Conservation (phyloP, 2,888 invertebrate genomes). For the Drosophila cyrtoloma region DNA sequence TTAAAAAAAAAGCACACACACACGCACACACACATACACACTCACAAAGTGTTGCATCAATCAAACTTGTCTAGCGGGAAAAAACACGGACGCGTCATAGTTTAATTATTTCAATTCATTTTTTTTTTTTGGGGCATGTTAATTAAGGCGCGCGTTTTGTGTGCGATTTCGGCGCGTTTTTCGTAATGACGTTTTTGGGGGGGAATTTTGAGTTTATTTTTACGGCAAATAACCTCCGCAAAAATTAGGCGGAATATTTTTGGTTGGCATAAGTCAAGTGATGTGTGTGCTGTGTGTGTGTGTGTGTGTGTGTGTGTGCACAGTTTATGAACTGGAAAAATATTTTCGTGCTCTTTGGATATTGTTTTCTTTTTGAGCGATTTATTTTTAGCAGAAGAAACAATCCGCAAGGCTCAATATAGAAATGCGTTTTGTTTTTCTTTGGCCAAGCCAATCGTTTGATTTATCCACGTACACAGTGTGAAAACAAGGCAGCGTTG, state of each 20-base stretch:
- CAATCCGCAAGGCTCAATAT: conserved; percentile 54
- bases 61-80: conserved; percentile 45
- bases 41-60: conserved; percentile 7
- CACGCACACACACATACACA: not conserved
- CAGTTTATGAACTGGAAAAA: conserved; percentile 52
- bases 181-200: conserved; percentile 54
- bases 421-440: conserved; percentile 46
- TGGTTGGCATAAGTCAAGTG: conserved; percentile 24
- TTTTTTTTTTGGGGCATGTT: conserved; percentile 12
- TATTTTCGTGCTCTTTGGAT: conserved; percentile 51
- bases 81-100: conserved; percentile 53
- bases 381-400: conserved; percentile 57
- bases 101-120: conserved; percentile 22
- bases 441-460: conserved; percentile 18
- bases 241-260: conserved; percentile 54
- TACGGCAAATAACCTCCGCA: conserved; percentile 43
- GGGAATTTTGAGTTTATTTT: conserved; percentile 44
- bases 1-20: conserved; percentile 41
- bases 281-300: conserved; percentile 4
- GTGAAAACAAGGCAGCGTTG: not conserved
- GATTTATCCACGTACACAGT: conserved; percentile 40
- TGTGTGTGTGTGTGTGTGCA: conserved; percentile 30
- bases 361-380: conserved; percentile 26
- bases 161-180: conserved; percentile 27
- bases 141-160: conserved; percentile 47